These are phyloP conservation scores for Ochotona curzoniae DNA, from an alignment of 2,113 vertebrate genomes.

Conservation along the genomic window DNA sequence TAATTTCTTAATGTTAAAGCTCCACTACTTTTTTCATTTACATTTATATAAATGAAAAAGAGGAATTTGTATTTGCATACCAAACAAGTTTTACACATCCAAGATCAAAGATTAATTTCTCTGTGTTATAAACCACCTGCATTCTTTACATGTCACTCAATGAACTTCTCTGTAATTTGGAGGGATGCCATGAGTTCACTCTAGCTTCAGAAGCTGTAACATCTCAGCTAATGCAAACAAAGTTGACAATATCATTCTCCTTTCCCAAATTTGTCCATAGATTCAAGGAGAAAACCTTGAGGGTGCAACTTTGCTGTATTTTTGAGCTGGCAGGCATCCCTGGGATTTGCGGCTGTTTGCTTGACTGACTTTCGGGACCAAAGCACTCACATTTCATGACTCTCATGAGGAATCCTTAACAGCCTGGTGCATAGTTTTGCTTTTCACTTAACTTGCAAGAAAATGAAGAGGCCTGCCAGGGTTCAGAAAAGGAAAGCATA, in stretches of 20 bases:
- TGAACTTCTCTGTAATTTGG: conserved; percentile 43
- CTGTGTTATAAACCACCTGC: neutral
- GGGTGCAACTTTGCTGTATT: neutral
- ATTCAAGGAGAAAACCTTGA: neutral
- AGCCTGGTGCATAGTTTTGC: conserved; percentile 61
- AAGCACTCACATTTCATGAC: neutral
- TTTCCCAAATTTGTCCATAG: neutral
- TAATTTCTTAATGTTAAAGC: conserved; percentile 59
- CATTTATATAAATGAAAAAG: neutral
- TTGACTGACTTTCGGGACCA: neutral
- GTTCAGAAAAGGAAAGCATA: conserved; percentile 75
- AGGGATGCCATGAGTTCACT: conserved; percentile 12
- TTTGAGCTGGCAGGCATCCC: neutral
- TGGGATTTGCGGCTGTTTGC: neutral
- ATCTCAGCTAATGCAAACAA: neutral
- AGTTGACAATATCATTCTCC: neutral
- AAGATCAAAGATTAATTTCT: conserved; percentile 1
- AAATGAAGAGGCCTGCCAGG: conserved; percentile 74
- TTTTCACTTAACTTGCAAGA: conserved; percentile 77
- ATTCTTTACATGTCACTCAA: neutral
- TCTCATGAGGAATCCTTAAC: conserved; percentile 43
- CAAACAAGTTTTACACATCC: neutral
- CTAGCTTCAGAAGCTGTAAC: conserved; percentile 15
- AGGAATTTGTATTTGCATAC: neutral
- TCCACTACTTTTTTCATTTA: neutral